Conservation (phyloP, 1,140 invertebrate species). For the Conus betulinus region DNA sequence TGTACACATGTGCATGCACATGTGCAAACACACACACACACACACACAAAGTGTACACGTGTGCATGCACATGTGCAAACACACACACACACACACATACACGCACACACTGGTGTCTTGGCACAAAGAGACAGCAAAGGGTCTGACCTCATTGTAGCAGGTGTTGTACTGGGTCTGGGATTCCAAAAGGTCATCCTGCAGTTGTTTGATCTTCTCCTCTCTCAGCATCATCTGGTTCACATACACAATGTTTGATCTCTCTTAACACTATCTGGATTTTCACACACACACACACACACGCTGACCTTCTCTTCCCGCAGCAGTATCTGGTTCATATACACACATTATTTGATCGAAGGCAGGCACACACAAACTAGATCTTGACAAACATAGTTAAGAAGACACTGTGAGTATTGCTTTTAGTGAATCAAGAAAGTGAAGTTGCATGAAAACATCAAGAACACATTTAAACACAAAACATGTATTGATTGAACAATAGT, state of each 20-base stretch:
- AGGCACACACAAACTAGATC: too few relatives aligned
- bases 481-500: too few relatives aligned
- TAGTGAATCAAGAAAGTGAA: too few relatives aligned
- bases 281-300: too few relatives aligned
- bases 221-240: slow-evolving; percentile 34
- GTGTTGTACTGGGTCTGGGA: slow-evolving; percentile 72
- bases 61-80: too few relatives aligned
- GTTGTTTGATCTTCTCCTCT: slow-evolving; percentile 67
- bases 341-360: too few relatives aligned
- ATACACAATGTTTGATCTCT: not conserved
- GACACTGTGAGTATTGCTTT: not conserved
- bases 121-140: not conserved
- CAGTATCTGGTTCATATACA: slow-evolving; percentile 24
- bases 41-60: not conserved
- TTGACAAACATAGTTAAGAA: too few relatives aligned
- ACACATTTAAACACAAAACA: too few relatives aligned
- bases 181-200: slow-evolving; percentile 71
- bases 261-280: too few relatives aligned
- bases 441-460: too few relatives aligned
- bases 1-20: not conserved
- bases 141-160: slow-evolving; percentile 71
- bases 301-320: slow-evolving; percentile 62
- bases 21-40: not conserved
- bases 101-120: not conserved
- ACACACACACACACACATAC: not conserved